Evolutionary conservation across 2,797 vertebrate species (phyloP), one percentile per base, ranked within the genome.

Genomic region (Cirrhinus mrigala): DNA sequence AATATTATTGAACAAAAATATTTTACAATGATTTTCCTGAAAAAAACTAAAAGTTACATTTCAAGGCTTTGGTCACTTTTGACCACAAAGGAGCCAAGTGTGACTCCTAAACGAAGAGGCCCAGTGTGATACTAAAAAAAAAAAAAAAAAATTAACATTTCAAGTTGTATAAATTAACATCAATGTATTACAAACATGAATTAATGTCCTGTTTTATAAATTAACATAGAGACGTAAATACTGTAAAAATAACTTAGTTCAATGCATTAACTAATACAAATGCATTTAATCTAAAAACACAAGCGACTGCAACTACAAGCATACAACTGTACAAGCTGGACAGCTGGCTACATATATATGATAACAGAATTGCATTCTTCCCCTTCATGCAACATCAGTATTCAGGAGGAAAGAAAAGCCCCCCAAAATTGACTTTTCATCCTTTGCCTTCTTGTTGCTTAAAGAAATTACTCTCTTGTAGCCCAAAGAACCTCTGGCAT

Each of bases 401-500:
- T 88, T 85, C 77, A 84, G 58, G 78, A 83, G 88, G 33, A 89
- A 88, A 89, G 85, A 87, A 88, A 85, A 82, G 80, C 76, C 79
- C 75, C 90, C 84, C 85, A 86, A 92, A 92, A 94, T 92, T 89
- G 90, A 91, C 90, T 92, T 92, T 92, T 93, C 89, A 92, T 94
- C 89, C 92, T 73, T 91, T 91, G 89, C 88, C 89, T 89, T 90
- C 81, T 46, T 54, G 88, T 89, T 89, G 91, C 79, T 86, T 88
- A 91, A 89, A 93, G 91, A 92, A 94, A 94, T 94, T 91, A 93
- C 93, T 91, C 93, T 92, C 94, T 91, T 92, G 87, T 89, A 80
- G 82, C 81, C 83, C 89, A 90, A 86, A 86, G 81, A 88, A 87
- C 85, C 86, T 83, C 76, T 89, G 80, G 85, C 88, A 92, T 91